Conservation (phyloP, 2,888 invertebrate genomes). For the Microdon myrmicae region DNA sequence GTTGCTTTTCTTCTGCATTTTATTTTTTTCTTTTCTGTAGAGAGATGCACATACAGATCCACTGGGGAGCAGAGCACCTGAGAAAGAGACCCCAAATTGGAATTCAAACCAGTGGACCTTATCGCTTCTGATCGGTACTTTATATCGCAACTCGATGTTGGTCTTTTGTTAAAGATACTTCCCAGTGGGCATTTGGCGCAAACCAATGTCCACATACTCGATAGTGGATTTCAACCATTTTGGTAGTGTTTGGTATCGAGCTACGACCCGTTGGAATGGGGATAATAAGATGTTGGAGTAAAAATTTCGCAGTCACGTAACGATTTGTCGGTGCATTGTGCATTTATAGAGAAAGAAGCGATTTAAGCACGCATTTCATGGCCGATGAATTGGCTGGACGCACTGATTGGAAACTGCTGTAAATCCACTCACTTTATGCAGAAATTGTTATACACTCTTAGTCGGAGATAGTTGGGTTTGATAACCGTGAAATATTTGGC, state of each 20-base stretch:
- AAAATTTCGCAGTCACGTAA: slow-evolving; percentile 26
- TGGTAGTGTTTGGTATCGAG: neutral
- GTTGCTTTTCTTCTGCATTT: slow-evolving; percentile 31
- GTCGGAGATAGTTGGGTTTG: too few relatives aligned
- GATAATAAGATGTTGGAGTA: slow-evolving; percentile 28
- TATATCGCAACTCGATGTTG: slow-evolving; percentile 8
- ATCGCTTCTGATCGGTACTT: slow-evolving; percentile 45
- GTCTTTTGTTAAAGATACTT: slow-evolving; percentile 2
- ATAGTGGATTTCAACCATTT: neutral
- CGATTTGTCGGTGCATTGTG: slow-evolving; percentile 35
- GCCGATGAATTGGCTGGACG: too few relatives aligned
- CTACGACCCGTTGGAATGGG: slow-evolving; percentile 14
- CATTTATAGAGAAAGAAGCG: slow-evolving; percentile 6
- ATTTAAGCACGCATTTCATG: too few relatives aligned
- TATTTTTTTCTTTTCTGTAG: too few relatives aligned
- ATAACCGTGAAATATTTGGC: too few relatives aligned
- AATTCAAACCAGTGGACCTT: slow-evolving; percentile 24
- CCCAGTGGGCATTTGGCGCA: slow-evolving; percentile 5
- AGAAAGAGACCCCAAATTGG: slow-evolving; percentile 16
- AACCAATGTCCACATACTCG: slow-evolving; percentile 12
- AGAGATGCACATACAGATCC: too few relatives aligned
- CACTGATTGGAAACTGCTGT: too few relatives aligned
- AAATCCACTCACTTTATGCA: too few relatives aligned
- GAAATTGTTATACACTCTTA: too few relatives aligned
- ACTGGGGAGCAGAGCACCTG: neutral